Conservation (phyloP, 2,113 vertebrate genomes). For the Perognathus longimembris region DNA sequence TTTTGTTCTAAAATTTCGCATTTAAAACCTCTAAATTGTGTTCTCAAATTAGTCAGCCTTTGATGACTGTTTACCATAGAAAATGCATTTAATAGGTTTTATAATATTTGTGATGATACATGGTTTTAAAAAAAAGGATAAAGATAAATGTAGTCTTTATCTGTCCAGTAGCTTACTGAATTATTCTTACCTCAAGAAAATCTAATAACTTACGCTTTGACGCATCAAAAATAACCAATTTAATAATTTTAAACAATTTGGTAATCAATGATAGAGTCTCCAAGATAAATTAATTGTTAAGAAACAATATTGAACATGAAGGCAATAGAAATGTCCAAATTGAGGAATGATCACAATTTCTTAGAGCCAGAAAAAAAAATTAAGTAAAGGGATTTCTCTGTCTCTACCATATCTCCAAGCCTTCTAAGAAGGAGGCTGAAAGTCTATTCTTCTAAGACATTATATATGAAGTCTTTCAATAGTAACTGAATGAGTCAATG, state of each 20-base stretch:
- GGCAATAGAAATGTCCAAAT: constrained; percentile 20
- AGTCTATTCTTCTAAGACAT: not conserved
- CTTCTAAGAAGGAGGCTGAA: not conserved
- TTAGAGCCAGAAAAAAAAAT: not conserved
- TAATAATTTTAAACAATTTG: constrained; percentile 62
- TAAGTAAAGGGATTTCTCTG: not conserved
- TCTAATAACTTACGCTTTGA: constrained; percentile 38
- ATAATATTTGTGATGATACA: not conserved
- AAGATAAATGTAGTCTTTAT: not conserved
- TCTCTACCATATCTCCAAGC: not conserved
- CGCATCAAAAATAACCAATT: constrained; percentile 9
- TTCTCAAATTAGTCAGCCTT: constrained; percentile 35
- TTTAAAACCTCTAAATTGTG: constrained; percentile 1
- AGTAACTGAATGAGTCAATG: not conserved
- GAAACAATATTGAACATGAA: constrained; percentile 27
- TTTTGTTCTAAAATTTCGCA: not conserved
- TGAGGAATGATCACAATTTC: not conserved
- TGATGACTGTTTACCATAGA: not conserved
- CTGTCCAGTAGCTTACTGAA: not conserved
- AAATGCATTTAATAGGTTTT: constrained; percentile 32
- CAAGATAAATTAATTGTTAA: constrained; percentile 4
- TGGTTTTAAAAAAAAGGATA: not conserved
- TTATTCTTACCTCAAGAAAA: constrained; percentile 53
- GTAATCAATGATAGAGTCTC: constrained; percentile 40
- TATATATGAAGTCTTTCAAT: not conserved